Evolutionary conservation across 2,797 vertebrate species (phyloP).

Genomic region (Neomorphus geoffroyi): DNA sequence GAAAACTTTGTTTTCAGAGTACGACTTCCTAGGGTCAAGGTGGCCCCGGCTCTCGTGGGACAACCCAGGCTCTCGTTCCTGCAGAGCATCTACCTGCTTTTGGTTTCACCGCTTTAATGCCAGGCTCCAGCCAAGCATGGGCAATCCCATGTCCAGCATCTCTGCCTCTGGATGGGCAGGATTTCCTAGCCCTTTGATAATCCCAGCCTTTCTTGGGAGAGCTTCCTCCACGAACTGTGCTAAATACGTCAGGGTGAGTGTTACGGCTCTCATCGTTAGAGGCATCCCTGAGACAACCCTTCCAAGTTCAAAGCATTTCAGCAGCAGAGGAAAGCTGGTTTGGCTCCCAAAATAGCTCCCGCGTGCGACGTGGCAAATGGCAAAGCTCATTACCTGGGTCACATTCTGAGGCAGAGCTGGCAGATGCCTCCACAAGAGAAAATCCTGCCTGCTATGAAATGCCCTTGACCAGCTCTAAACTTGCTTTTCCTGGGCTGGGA

Average conservation of each 20-base stretch:
- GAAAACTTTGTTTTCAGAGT: background rate
- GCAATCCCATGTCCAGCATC: background rate
- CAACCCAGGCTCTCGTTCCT: background rate
- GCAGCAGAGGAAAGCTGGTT: background rate
- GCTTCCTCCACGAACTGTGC: background rate
- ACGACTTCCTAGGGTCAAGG: fast-evolving
- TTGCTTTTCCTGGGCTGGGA: background rate
- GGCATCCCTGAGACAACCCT: background rate
- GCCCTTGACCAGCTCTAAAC: background rate
- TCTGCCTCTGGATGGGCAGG: background rate
- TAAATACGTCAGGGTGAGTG: background rate
- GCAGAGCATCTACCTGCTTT: background rate
- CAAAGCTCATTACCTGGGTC: slow-evolving; percentile 41
- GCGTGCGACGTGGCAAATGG: fast-evolving
- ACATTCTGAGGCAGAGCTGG: background rate
- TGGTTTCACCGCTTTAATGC: fast-evolving
- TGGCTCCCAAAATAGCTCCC: background rate
- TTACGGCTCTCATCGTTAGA: background rate
- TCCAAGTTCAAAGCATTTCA: background rate
- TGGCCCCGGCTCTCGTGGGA: background rate
- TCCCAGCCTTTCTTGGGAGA: background rate
- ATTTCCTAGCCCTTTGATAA: background rate
- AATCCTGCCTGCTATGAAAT: background rate
- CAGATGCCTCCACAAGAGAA: background rate
- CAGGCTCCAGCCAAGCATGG: fast-evolving